Base-by-base conservation (phyloP, 2,888 invertebrate genomes). In the Smittia sp. region DNA sequence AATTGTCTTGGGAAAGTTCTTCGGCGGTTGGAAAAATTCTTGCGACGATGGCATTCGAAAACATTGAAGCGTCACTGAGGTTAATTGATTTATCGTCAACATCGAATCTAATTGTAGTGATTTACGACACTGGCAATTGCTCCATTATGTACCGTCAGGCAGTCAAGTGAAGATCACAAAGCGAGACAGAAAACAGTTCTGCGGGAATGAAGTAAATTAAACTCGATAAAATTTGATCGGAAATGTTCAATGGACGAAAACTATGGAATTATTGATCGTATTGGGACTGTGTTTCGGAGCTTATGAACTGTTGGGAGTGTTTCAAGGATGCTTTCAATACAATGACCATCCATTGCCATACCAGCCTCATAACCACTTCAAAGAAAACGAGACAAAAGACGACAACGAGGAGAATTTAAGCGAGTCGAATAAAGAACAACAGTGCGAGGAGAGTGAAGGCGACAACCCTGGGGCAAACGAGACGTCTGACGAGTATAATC, bases 261-360 rank as follows among this genome's bases (percentile, higher is more conserved):
- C 77, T 73, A 88, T 88, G 88, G 88, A 88, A 85, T 87, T 87
- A 80, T 87, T 88, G 79, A 83, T 88, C 79, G 85, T 88, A 78
- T 83, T 88, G 78, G 88, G 88, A 77, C 85, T 88, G 80, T 88
- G 87, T 84, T 85, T 88, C 80, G 83, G 88, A 79, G 87, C 88
- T 79, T 88, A 88, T 80, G 87, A 88, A 83, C 84, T 88, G 79
- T 86, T 87, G 81, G 88, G 88, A 80, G 83, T 88, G 80, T 84
- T 88, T 80, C 85, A 86, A 81, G 85, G 85, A 80, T 81, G 82
- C 80, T 73, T 77, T 76, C 79, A 77, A 76, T 74, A 79, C 77
- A 72, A 72, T 52, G 77, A 78, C 78, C 77, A 77, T 77, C 78
- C 70, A 73, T 76, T 80, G 74, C 81, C 79, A 78, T 82, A 79